Evolutionary conservation across 1,140 invertebrate species (phyloP).

Genomic region (Centruroides vittatus): DNA sequence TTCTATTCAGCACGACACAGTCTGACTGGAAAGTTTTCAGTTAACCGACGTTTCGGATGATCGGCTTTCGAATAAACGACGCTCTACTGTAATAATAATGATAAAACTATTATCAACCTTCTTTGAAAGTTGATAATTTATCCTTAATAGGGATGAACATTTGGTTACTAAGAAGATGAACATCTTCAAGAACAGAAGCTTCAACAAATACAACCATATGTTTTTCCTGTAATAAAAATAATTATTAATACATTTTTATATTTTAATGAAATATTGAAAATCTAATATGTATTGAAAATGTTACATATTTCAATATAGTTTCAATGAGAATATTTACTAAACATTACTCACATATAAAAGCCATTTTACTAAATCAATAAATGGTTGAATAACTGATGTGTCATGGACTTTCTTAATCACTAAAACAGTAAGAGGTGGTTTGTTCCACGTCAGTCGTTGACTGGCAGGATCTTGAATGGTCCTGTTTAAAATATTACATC

Average conservation of each 20-base stretch:
- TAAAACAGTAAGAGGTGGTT: constrained; percentile 80
- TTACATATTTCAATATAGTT: too few relatives aligned
- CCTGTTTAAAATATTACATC: constrained; percentile 40
- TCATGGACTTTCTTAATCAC: constrained; percentile 94
- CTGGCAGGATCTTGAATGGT: constrained; percentile 94
- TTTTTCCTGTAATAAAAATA: constrained; percentile 52
- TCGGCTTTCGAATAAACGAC: too few relatives aligned
- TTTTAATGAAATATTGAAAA: neutral
- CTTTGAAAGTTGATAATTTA: constrained; percentile 75
- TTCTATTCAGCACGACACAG: too few relatives aligned
- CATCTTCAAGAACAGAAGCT: constrained; percentile 70
- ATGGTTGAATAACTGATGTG: constrained; percentile 69
- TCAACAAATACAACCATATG: constrained; percentile 90
- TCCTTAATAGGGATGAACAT: constrained; percentile 57
- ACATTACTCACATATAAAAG: constrained; percentile 58
- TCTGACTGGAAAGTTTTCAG: too few relatives aligned
- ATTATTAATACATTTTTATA: too few relatives aligned
- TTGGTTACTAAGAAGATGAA: constrained; percentile 48
- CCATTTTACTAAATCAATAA: constrained; percentile 87
- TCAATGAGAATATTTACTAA: constrained; percentile 2
- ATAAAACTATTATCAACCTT: constrained; percentile 34
- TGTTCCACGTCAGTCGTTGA: constrained; percentile 91
- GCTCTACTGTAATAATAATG: neutral
- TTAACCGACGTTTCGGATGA: too few relatives aligned
- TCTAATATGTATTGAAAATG: neutral